Base-by-base conservation (phyloP, 1,140 invertebrate species). In the Camponotus vicinus region DNA sequence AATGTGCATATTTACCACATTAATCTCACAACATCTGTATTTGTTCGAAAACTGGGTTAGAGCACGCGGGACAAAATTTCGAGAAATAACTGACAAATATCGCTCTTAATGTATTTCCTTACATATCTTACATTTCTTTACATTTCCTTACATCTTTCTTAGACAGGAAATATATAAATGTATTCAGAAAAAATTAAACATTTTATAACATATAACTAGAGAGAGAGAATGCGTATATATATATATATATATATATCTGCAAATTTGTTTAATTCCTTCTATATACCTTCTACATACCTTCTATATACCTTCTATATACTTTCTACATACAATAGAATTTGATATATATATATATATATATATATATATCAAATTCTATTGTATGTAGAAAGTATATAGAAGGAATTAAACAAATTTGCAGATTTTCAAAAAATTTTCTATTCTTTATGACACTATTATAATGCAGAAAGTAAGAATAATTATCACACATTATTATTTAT, bases 1-100 rank as follows among this genome's bases (percentile, higher is more conserved):
- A 18, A n/a, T 18, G 15, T 6, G 18, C 37, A 45, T 13, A n/a
- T 52, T 77, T 63, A 15, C 0, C 15, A 5, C 32, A 76, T 76
- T 76, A 63, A 42, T 76, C n/a, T 63, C 37, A 32, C 40, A 11
- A 64, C 40, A 63, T 5, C 18, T 18, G 6, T 37, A 18, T 77
- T 77, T 45, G 9, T 63, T 57, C 11, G 9, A 77, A 63, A 77
- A 77, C 37, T 45, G 21, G 0, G n/a, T 9, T 67, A 67, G 13
- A 42, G 3, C 3, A 42, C 21, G 0, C 13, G 11, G 4, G n/a
- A n/a, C 32, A 3, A 76, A 77, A 32, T 63, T 42, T 15, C 8
- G 8, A 77, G 49, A 15, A 73, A 34, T 15, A 71, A 34, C 3
- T 13, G 18, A 73, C 1, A 37, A 13, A n/a, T 57, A 59, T 6